Evolutionary conservation across 2,888 invertebrate species (phyloP).

Genomic region (Hydraecia micacea): DNA sequence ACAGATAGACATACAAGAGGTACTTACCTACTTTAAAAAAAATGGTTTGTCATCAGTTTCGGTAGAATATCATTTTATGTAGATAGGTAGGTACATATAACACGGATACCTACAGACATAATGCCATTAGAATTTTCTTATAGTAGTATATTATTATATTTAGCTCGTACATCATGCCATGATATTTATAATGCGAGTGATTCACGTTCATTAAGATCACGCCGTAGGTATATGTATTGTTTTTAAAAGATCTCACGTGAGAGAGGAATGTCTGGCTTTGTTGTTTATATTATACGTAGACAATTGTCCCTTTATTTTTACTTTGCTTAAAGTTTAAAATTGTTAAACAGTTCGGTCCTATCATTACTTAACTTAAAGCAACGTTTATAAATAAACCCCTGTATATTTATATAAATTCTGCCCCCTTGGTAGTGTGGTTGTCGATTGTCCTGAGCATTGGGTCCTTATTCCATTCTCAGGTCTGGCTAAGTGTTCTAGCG

Average conservation of each 20-base stretch:
- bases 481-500: neutral
- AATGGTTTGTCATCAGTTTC: too few species aligned
- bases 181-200: constrained; percentile 69
- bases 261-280: constrained; percentile 24
- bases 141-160: constrained; percentile 55
- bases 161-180: constrained; percentile 66
- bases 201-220: constrained; percentile 63
- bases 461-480: neutral
- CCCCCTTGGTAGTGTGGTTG: neutral
- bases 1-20: neutral
- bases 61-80: too few species aligned
- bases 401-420: neutral
- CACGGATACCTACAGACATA: constrained; percentile 12
- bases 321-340: too few species aligned
- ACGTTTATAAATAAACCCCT: too few species aligned
- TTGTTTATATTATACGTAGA: neutral
- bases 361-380: too few species aligned
- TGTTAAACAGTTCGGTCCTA: too few species aligned
- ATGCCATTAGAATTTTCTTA: constrained; percentile 2
- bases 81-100: too few species aligned
- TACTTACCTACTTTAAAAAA: too few species aligned
- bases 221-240: constrained; percentile 30
- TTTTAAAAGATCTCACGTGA: constrained; percentile 31
- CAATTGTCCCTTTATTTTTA: too few species aligned
- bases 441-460: neutral